A percentile compares a stretch with the other conserved stretches of the same genome.
phyloP scores from a whole-genome alignment of 2,888 invertebrate species.

The Ommatoiulus sabulosus region DNA sequence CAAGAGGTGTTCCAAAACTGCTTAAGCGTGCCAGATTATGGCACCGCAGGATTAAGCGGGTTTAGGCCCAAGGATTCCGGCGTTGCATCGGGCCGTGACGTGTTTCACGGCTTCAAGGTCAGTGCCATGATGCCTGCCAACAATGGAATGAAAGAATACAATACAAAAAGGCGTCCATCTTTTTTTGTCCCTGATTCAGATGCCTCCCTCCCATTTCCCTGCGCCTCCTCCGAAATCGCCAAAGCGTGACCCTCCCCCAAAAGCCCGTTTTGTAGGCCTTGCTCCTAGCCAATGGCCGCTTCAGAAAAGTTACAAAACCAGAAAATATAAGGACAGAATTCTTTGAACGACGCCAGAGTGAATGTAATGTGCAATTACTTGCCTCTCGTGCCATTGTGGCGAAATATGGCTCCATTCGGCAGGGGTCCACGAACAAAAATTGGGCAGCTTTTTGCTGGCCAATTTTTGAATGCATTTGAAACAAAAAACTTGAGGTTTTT shows the following conservation, averaged over 20 bases:
- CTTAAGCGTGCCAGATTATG: not conserved
- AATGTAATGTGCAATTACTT: not conserved
- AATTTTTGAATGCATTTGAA: no score
- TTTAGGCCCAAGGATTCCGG: not conserved
- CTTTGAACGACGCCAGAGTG: not conserved
- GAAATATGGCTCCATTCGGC: not conserved
- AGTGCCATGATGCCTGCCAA: slow-evolving; percentile 21
- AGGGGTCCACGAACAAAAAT: not conserved
- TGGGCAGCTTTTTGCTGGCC: no score
- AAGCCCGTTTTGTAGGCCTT: not conserved
- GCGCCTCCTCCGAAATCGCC: not conserved
- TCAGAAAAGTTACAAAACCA: not conserved
- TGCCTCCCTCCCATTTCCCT: not conserved
- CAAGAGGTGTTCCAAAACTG: slow-evolving; percentile 19
- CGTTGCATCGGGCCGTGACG: not conserved
- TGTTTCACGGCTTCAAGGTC: not conserved
- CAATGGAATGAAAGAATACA: not conserved
- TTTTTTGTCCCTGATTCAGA: not conserved
- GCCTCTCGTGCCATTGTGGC: slow-evolving; percentile 7
- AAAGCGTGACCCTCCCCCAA: not conserved
- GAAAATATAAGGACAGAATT: not conserved
- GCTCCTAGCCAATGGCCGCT: not conserved
- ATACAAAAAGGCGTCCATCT: not conserved
- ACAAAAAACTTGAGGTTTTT: no score
- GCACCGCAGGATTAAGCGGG: not conserved